A percentile compares a stretch with the other conserved stretches of the same genome.
These are phyloP conservation scores for Choristoneura rosaceana DNA, from an alignment of 2,888 invertebrate genomes.

Conservation along the genomic window DNA sequence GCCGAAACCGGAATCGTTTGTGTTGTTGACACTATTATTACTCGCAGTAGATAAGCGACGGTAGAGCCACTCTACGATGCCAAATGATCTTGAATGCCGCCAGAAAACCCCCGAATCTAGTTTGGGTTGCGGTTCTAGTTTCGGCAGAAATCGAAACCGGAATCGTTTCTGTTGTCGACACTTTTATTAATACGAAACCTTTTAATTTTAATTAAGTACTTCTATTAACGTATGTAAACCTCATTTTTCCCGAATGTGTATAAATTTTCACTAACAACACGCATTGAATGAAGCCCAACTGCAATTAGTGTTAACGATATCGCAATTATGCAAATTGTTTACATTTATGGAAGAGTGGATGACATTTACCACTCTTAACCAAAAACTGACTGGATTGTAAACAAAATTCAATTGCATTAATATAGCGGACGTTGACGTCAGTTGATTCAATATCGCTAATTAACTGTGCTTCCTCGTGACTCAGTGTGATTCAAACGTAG, in stretches of 20 bases:
- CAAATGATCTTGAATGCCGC: too few species aligned
- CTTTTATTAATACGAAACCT: too few species aligned
- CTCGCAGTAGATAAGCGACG: too few species aligned
- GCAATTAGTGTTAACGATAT: slow-evolving; percentile 3
- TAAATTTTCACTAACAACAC: background rate
- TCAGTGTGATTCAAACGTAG: background rate
- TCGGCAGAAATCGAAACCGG: too few species aligned
- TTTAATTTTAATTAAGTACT: background rate
- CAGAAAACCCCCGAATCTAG: too few species aligned
- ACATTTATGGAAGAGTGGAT: slow-evolving; percentile 1
- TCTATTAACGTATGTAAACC: too few species aligned
- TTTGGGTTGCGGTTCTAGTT: too few species aligned
- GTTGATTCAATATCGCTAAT: slow-evolving; percentile 16
- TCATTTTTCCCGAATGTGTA: background rate
- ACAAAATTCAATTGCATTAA: slow-evolving; percentile 26
- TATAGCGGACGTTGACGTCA: slow-evolving; percentile 6
- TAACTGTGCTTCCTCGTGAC: slow-evolving; percentile 10
- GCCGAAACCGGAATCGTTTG: too few species aligned
- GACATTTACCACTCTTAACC: slow-evolving; percentile 12
- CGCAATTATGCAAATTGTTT: slow-evolving; percentile 28
- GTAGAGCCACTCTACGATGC: too few species aligned
- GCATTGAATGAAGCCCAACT: background rate
- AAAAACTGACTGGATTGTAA: slow-evolving; percentile 27
- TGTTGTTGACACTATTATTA: too few species aligned
- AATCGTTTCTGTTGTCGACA: too few species aligned